Conservation (phyloP, 2,797 vertebrate genomes). For the Gymnoscopelus braueri region DNA sequence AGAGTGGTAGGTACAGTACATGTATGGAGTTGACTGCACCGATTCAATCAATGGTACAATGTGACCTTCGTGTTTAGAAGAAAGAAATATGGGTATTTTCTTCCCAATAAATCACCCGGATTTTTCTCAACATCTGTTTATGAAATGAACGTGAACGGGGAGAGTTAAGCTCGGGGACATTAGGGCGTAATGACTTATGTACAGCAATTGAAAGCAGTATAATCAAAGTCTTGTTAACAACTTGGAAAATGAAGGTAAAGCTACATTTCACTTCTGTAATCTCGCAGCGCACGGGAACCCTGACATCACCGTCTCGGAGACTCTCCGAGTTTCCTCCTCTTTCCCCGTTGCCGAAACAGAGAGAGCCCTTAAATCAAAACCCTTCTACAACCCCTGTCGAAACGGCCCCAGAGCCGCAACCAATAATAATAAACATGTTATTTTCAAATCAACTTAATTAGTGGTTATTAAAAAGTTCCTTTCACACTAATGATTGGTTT, state of each 20-base stretch:
- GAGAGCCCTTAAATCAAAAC: conserved; percentile 38
- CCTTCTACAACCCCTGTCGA: conserved; percentile 9
- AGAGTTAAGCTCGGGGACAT: conserved; percentile 9
- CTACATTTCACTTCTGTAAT: conserved; percentile 36
- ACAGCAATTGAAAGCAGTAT: conserved; percentile 28
- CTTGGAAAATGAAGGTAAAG: conserved; percentile 54
- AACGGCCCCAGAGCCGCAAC: conserved; percentile 34
- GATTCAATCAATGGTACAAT: conserved; percentile 9
- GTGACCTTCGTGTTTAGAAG: not conserved
- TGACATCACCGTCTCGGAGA: conserved; percentile 48
- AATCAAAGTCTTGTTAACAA: conserved; percentile 53
- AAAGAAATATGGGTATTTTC: not conserved
- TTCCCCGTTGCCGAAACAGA: conserved; percentile 15
- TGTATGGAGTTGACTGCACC: not conserved
- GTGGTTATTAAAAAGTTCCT: conserved; percentile 68
- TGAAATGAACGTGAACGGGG: conserved; percentile 10
- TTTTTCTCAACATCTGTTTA: conserved; percentile 18
- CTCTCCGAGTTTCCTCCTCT: conserved; percentile 7
- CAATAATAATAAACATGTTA: conserved; percentile 66
- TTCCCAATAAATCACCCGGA: conserved; percentile 11
- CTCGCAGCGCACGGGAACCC: conserved; percentile 32
- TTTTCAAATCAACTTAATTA: conserved; percentile 67
- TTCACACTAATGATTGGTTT: conserved; percentile 60
- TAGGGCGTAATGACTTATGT: conserved; percentile 20
- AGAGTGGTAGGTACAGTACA: not conserved